These are phyloP conservation scores for Poeciliopsis paucimaculata DNA, from an alignment of 2,797 vertebrate genomes.

Conservation along the genomic window DNA sequence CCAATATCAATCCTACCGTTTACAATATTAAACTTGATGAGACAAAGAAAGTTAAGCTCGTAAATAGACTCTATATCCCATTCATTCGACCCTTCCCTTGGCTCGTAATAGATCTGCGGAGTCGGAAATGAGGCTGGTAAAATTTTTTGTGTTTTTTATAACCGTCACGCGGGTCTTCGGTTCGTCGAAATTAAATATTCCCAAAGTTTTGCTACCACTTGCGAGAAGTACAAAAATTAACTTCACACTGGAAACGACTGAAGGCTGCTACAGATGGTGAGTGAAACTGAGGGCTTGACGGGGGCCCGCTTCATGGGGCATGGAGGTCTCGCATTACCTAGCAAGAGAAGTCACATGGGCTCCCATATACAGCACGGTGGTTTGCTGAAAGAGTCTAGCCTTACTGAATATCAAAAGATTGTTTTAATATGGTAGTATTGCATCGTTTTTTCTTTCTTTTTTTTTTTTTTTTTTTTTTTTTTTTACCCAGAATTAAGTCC, in stretches of 20 bases:
- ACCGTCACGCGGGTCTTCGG: constrained; percentile 16
- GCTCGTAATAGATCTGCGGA: constrained; percentile 12
- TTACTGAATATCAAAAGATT: not conserved
- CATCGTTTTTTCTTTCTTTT: too few species aligned
- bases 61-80: constrained; percentile 16
- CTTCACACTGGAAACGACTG: constrained; percentile 93
- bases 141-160: constrained; percentile 11
- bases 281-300: constrained; percentile 42
- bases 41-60: constrained; percentile 26
- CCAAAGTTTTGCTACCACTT: constrained; percentile 92
- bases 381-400: not conserved
- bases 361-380: too few species aligned
- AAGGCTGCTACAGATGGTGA: constrained; percentile 97
- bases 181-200: constrained; percentile 89
- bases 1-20: not conserved
- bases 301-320: not conserved
- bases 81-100: constrained; percentile 26
- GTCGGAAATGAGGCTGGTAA: constrained; percentile 51
- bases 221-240: constrained; percentile 89
- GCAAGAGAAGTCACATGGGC: constrained; percentile 37
- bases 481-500: not conserved
- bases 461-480: too few species aligned
- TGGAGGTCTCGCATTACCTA: constrained; percentile 34
- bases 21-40: constrained; percentile 13
- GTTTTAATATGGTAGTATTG: not conserved